phyloP scores from a whole-genome alignment of 2,113 vertebrate species.

The Tiliqua scincoides region DNA sequence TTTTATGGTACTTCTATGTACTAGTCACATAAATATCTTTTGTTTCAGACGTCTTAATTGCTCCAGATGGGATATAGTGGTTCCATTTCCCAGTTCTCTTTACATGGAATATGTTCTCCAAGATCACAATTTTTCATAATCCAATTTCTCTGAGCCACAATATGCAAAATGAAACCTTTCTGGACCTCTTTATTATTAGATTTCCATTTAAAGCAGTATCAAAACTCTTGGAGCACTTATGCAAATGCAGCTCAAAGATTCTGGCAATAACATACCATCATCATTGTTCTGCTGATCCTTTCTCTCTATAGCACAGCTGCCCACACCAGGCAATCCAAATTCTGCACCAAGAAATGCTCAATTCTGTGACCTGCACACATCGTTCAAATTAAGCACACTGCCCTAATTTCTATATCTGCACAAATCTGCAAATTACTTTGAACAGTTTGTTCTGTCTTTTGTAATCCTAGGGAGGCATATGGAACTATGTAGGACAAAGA shows the following conservation, averaged over 20 bases:
- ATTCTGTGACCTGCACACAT: too few species aligned
- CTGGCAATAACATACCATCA: neutral
- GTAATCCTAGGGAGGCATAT: neutral
- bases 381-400: too few species aligned
- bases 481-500: neutral
- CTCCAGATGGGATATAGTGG: neutral
- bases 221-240: neutral
- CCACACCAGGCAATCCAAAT: too few species aligned
- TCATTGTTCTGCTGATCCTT: neutral
- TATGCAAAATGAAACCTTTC: neutral
- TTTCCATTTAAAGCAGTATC: neutral
- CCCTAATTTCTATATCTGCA: neutral
- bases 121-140: neutral
- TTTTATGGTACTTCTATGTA: neutral
- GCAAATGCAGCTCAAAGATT: neutral
- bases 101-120: neutral
- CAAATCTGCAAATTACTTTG: neutral
- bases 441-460: neutral
- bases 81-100: neutral
- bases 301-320: neutral
- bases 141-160: neutral
- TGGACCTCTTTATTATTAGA: neutral
- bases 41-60: neutral
- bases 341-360: too few species aligned
- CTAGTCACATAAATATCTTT: neutral